Evolutionary conservation across 2,113 vertebrate genomes (phyloP).

Genomic region (Petaurus breviceps): DNA sequence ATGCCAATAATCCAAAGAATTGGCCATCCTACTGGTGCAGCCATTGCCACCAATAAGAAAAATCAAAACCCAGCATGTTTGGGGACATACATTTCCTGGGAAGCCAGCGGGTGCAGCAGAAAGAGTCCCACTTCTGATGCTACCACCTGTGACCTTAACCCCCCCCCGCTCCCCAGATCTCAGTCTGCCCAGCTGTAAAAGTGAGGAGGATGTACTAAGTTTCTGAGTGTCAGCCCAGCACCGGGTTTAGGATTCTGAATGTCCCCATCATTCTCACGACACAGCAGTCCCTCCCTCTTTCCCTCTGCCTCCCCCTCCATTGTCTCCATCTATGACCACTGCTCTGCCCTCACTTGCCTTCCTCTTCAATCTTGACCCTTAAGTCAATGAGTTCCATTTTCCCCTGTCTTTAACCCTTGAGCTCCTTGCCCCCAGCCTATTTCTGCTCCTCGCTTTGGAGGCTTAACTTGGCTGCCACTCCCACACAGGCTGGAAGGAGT

Average conservation of each 20-base stretch:
- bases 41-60: background rate
- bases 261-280: background rate
- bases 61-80: background rate
- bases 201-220: background rate
- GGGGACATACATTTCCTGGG: background rate
- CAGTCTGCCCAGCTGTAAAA: background rate
- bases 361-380: background rate
- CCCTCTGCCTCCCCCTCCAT: background rate
- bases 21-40: background rate
- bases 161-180: too few relatives aligned
- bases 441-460: too few relatives aligned
- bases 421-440: background rate
- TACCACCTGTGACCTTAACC: too few relatives aligned
- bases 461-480: background rate
- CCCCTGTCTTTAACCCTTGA: background rate
- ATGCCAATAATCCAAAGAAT: background rate
- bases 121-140: too few relatives aligned
- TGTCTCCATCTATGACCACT: background rate
- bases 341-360: background rate
- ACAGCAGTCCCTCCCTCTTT: background rate
- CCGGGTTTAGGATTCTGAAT: background rate
- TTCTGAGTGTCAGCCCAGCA: background rate
- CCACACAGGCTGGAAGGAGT: background rate
- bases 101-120: background rate
- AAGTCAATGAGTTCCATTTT: background rate